These are phyloP conservation scores for Gari tellinella DNA, from an alignment of 2,888 invertebrate genomes.

Conservation along the genomic window DNA sequence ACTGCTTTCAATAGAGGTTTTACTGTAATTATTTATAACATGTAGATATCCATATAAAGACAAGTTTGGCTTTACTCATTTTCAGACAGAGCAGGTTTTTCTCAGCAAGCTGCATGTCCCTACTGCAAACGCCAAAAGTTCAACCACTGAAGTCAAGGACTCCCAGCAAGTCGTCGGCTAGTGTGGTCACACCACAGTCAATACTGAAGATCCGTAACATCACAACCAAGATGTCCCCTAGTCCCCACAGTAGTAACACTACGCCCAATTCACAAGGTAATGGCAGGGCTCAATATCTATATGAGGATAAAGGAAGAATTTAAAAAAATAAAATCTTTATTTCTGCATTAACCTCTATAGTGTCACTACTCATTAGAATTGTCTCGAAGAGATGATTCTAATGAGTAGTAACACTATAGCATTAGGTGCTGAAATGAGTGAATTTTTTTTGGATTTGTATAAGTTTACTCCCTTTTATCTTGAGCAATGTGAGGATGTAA, in stretches of 20 bases:
- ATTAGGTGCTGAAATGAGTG: too few relatives aligned
- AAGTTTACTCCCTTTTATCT: neutral
- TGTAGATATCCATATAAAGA: too few relatives aligned
- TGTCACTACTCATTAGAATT: too few relatives aligned
- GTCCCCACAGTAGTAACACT: conserved; percentile 41
- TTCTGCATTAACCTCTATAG: too few relatives aligned
- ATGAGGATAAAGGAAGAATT: neutral
- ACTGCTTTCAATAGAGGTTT: too few relatives aligned
- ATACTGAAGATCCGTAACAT: conserved; percentile 87
- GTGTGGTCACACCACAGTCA: conserved; percentile 87
- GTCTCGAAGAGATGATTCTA: too few relatives aligned
- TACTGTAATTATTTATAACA: too few relatives aligned
- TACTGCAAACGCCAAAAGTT: conserved; percentile 87
- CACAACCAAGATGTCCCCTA: conserved; percentile 58
- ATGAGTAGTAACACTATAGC: too few relatives aligned
- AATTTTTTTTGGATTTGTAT: too few relatives aligned
- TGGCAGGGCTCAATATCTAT: neutral
- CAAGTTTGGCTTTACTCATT: too few relatives aligned
- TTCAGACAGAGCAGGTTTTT: conserved; percentile 47
- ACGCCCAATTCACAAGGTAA: conserved; percentile 55
- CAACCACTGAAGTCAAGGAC: conserved; percentile 80
- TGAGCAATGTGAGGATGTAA: neutral
- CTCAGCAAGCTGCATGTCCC: conserved; percentile 78
- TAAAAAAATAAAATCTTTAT: too few relatives aligned
- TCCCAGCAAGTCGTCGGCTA: conserved; percentile 67